Evolutionary conservation across 2,888 invertebrate species (phyloP).

Genomic region (Platypus cylindrus): DNA sequence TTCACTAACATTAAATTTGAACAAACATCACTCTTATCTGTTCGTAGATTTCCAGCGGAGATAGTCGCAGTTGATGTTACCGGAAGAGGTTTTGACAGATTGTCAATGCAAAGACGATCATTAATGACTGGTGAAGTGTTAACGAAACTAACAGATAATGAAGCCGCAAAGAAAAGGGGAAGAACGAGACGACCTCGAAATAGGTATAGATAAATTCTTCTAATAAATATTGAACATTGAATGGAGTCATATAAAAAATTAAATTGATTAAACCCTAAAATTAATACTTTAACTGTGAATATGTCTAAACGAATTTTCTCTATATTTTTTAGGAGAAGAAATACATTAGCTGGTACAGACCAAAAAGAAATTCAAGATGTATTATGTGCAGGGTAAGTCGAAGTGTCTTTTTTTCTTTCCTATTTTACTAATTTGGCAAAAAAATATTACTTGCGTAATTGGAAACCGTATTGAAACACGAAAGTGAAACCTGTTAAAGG

Average conservation of each 20-base stretch:
- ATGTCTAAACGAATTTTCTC: neutral
- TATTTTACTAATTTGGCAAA: constrained; percentile 1
- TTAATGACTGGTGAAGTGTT: constrained; percentile 41
- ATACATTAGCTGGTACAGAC: constrained; percentile 84
- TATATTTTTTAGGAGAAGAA: constrained; percentile 45
- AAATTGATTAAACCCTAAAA: neutral
- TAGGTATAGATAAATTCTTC: no score
- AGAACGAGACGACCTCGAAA: constrained; percentile 64
- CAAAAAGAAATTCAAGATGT: constrained; percentile 81
- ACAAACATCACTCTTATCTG: no score
- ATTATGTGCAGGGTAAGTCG: constrained; percentile 61
- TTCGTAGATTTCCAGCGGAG: constrained; percentile 83
- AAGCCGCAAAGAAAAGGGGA: constrained; percentile 53
- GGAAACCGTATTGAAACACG: no score
- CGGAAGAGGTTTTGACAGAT: constrained; percentile 76
- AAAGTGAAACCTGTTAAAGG: no score
- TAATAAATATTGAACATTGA: neutral
- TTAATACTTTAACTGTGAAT: neutral
- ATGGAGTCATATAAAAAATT: neutral
- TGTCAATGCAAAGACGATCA: constrained; percentile 77
- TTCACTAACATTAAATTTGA: no score
- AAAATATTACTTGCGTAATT: constrained; percentile 1
- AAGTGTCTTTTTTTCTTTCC: neutral
- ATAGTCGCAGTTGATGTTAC: constrained; percentile 81
- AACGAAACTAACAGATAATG: constrained; percentile 23